Evolutionary conservation across 2,113 vertebrate species (phyloP), one percentile per base, ranked within the genome.

Genomic region (Recurvirostra avosetta): DNA sequence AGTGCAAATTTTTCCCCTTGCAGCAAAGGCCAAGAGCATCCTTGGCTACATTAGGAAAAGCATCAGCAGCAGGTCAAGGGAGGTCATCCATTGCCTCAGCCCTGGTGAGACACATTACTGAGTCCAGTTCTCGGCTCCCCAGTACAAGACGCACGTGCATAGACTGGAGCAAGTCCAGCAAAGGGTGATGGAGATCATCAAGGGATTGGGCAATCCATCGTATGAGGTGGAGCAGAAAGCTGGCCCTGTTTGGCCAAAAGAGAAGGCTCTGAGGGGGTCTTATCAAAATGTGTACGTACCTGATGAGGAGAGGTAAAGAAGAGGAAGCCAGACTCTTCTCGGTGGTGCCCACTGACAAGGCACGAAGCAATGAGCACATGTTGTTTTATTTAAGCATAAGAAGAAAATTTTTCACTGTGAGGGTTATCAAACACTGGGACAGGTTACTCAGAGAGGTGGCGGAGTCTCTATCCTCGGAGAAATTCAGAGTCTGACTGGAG

Each of bases 81-180:
- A 86, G 21, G 9, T 23, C 25, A 65, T 65, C 56, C 20, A 27
- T 79, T 88, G 43, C 15, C 41, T 71, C 12, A 12, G 32, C 29
- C 12, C 22, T 67, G 36, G 32, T 34, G 30, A 79, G 34, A 41
- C 7, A 58, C 20, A n/a, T 23, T 10, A 17, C 49, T 26, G 30
- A 68, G 43, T 52, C n/a, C 29, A 15, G 20, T 25, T 72, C 47
- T 56, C 3, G 2, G 8, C 17, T 62, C 12, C 34, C 4, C 27
- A 59, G 29, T 40, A 22, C 18, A 41, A 49, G 27, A 58, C 8
- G 32, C 5, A 22, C 0, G 1, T 43, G 12, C 23, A 25, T 0
- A 2, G 36, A 58, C 23, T 10, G 13, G 29, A 86, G 21, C 12
- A 78, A 75, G 61, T 50, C 32, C 34, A 75, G 38, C 5, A 8